A percentile compares a stretch with the other conserved stretches of the same genome.
phyloP scores from a whole-genome alignment of 1,140 invertebrate species.

The Papilio polytes region DNA sequence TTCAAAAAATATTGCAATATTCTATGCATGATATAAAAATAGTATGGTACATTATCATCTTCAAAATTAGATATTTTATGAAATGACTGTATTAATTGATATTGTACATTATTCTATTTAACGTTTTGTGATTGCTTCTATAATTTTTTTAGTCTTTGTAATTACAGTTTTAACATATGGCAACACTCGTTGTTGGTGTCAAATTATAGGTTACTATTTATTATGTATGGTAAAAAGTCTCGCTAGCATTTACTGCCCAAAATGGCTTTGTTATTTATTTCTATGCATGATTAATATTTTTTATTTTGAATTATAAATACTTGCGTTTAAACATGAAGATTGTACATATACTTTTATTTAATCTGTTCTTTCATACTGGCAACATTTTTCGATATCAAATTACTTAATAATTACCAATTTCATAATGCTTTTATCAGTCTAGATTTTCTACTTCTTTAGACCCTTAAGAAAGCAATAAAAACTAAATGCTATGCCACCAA shows the following conservation, averaged over 20 bases:
- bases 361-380: not conserved
- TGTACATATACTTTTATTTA: not conserved
- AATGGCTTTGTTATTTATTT: slow-evolving; percentile 8
- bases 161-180: not conserved
- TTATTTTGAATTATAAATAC: slow-evolving; percentile 1
- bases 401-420: not conserved
- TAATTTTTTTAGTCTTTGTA: not conserved
- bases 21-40: not conserved
- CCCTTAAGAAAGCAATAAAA: not conserved
- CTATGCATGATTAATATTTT: not conserved
- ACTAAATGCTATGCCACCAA: not conserved
- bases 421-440: not conserved
- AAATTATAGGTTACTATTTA: slow-evolving; percentile 18
- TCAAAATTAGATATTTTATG: not conserved
- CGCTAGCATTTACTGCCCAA: slow-evolving; percentile 34
- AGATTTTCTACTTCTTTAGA: not conserved
- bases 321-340: not conserved
- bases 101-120: slow-evolving; percentile 1
- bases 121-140: not conserved
- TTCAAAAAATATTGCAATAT: not conserved
- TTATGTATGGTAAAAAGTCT: slow-evolving; percentile 41
- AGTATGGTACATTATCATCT: not conserved
- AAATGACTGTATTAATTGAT: slow-evolving; percentile 1
- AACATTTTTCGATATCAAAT: not conserved
- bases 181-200: not conserved